Evolutionary conservation across 92 coral and sea anemone species (phyloP).

Genomic region (Ricordea florida): DNA sequence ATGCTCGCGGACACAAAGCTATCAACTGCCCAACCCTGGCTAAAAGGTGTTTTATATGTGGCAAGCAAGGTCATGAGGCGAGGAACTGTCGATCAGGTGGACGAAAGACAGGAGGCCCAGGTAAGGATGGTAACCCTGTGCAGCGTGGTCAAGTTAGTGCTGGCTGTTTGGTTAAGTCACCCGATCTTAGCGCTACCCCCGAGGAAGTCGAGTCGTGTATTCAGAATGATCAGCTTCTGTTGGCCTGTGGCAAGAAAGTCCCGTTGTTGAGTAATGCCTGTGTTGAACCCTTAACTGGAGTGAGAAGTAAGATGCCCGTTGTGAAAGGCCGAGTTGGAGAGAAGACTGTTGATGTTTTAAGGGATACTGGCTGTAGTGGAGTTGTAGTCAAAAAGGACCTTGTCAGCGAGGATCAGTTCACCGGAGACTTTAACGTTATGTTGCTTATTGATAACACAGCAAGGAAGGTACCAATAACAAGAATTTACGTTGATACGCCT

Average conservation of each 20-base stretch:
- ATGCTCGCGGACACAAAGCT: too few species aligned
- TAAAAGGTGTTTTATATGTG: too few species aligned
- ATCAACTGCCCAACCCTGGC: too few species aligned
- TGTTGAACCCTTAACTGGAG: not conserved
- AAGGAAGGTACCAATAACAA: constrained; percentile 56
- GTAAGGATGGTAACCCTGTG: too few species aligned
- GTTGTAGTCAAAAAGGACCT: constrained; percentile 47
- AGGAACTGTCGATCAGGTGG: too few species aligned
- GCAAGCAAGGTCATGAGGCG: too few species aligned
- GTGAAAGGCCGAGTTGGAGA: constrained; percentile 35
- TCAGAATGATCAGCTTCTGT: constrained; percentile 14
- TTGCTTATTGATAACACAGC: constrained; percentile 57
- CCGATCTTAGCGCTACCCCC: too few species aligned
- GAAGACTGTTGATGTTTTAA: constrained; percentile 16
- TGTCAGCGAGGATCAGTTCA: constrained; percentile 41
- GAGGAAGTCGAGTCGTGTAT: constrained; percentile 17
- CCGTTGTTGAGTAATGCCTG: constrained; percentile 28
- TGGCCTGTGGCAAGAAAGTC: constrained; percentile 28
- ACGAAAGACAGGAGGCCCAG: too few species aligned
- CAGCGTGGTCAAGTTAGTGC: too few species aligned
- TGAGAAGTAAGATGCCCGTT: constrained; percentile 32
- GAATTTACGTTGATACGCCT: constrained; percentile 45
- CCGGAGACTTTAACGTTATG: constrained; percentile 32
- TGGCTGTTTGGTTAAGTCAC: too few species aligned
- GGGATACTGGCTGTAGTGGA: constrained; percentile 76